Evolutionary conservation across 2,113 vertebrate genomes (phyloP).

Genomic region (Anguilla japonica): DNA sequence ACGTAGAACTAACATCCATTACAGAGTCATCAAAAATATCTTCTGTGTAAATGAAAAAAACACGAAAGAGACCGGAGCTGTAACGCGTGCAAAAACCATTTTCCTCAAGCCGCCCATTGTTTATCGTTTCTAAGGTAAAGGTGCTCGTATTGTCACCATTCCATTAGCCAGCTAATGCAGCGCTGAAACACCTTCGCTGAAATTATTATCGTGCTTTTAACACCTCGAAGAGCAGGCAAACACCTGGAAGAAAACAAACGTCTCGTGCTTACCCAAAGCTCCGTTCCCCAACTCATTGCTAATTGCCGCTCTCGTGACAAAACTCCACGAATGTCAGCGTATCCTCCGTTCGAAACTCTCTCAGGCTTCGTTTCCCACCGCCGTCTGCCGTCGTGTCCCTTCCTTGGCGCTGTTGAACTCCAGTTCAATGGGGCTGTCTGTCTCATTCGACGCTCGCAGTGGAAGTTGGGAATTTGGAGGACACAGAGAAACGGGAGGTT

Average conservation of each 20-base stretch:
- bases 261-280: slow-evolving; percentile 51
- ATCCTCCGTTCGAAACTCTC: slow-evolving; percentile 36
- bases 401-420: slow-evolving; percentile 24
- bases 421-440: slow-evolving; percentile 29
- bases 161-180: not conserved
- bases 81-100: not conserved
- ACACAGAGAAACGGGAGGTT: slow-evolving; percentile 37
- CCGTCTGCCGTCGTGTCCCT: slow-evolving; percentile 38
- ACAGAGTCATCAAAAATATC: not conserved
- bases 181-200: slow-evolving; percentile 7
- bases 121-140: slow-evolving; percentile 21
- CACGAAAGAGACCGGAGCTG: too few species aligned
- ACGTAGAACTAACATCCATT: not conserved
- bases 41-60: not conserved
- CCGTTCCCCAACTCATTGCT: slow-evolving; percentile 57
- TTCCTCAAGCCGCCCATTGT: slow-evolving; percentile 18
- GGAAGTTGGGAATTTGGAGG: slow-evolving; percentile 44
- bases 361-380: slow-evolving; percentile 26
- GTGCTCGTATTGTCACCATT: not conserved
- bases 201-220: not conserved
- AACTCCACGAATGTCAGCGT: slow-evolving; percentile 26
- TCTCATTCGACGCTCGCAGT: slow-evolving; percentile 34
- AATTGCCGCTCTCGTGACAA: slow-evolving; percentile 18
- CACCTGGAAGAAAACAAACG: not conserved
- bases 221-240: not conserved